A percentile compares a stretch with the other conserved stretches of the same genome.
Evolutionary conservation across 2,113 vertebrate genomes (phyloP).

Genomic region (Aegithalos caudatus): DNA sequence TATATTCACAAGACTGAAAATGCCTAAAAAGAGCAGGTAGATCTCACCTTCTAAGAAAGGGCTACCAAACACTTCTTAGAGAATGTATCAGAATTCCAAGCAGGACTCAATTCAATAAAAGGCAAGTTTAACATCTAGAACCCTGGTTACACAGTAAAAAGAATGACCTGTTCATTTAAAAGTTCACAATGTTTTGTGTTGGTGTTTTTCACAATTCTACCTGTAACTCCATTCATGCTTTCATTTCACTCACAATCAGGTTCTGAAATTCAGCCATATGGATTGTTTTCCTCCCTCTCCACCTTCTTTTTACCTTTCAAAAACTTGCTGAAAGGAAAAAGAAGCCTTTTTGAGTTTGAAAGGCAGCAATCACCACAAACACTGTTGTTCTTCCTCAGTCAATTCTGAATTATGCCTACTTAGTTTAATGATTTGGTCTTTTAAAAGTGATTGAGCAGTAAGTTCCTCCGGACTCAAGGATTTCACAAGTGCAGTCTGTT

Average conservation of each 20-base stretch:
- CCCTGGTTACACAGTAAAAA: neutral
- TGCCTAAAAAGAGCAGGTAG: neutral
- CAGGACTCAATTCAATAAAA: neutral
- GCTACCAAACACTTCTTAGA: neutral
- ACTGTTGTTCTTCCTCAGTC: neutral
- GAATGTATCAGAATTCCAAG: neutral
- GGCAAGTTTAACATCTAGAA: neutral
- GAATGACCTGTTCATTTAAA: neutral
- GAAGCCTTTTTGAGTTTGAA: neutral
- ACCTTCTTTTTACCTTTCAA: neutral
- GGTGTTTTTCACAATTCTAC: neutral
- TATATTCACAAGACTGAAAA: neutral
- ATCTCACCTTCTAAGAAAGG: neutral
- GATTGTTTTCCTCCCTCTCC: neutral
- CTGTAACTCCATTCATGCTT: neutral
- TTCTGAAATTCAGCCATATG: neutral
- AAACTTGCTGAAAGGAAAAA: neutral
- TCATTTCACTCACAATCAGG: neutral
- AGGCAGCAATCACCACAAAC: neutral
- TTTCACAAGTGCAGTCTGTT: neutral
- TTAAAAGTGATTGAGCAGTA: neutral
- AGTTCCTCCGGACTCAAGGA: neutral
- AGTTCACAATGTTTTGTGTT: neutral
- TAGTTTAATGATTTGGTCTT: conserved; percentile 14
- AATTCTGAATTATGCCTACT: conserved; percentile 33